Evolutionary conservation across 2,113 vertebrate species (phyloP), one percentile per base, ranked within the genome.

Genomic region (Limanda limanda): DNA sequence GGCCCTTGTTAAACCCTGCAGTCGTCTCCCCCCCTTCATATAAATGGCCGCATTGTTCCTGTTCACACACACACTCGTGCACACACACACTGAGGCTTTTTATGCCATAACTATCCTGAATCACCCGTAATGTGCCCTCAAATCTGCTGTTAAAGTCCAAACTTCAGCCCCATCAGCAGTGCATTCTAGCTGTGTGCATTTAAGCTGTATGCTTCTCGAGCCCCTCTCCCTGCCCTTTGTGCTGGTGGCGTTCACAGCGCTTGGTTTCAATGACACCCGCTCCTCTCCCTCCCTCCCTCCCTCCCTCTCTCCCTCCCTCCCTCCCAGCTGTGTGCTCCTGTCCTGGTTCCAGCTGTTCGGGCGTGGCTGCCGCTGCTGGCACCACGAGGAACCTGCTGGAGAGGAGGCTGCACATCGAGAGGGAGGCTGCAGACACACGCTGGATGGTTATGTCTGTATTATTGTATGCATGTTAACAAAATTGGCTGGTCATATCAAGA

Each of bases 41-140:
- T 91, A 91, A 93, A 92, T 80, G 89, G 79, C 77, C 40, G n/a
- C 85, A 90, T 92, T 93, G 91, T 92, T 90, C 82, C 72, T 27
- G 24, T 85, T 84, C 61, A 70, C 63, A 71, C 79, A 56, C 55
- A 52, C 51, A 52, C 21, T 27, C 4, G 6, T n/a, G 1, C 76
- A 67, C 60, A 86, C 69, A 75, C 75, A 86, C 69, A 75, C 75
- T 63, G 57, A 66, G 58, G 58, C 71, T 83, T 83, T 90, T 90
- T 73, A 77, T 77, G 42, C 69, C 64, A 42, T 81, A 73, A 82
- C 81, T 74, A 37, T 71, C 65, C 73, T 76, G 74, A 84, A 81
- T 87, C 52, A 68, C 65, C 76, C 21, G 2, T 78, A 89, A 82
- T 78, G 59, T 72, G 71, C 79, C 35, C 59, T 74, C 13, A 68